Percentiles rank a stretch among this genome's conserved stretches.
Conservation (phyloP, 2,113 vertebrate genomes). For the Mesitornis unicolor region DNA sequence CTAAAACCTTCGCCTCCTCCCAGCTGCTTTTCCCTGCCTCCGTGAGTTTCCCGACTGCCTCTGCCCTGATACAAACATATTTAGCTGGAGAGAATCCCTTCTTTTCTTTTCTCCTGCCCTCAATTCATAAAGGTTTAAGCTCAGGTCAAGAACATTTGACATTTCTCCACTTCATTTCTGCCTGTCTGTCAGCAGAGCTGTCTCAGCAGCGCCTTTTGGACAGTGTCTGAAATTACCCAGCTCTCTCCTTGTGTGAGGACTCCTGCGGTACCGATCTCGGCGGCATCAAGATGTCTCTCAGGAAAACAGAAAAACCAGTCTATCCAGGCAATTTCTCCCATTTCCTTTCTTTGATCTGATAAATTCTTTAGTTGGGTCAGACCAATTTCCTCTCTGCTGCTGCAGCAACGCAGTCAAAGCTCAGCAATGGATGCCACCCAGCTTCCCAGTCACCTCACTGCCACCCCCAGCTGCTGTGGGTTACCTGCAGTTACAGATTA, state of each 20-base stretch:
- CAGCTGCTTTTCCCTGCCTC: background rate
- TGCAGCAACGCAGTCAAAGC: background rate
- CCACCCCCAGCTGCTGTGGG: accelerated
- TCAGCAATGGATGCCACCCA: background rate
- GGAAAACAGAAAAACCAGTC: background rate
- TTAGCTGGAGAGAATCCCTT: constrained; percentile 11
- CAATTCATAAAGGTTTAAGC: constrained; percentile 35
- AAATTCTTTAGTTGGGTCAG: background rate
- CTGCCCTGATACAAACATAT: background rate
- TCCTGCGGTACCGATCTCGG: background rate
- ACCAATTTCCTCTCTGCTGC: background rate
- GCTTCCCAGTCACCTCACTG: background rate
- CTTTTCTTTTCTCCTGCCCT: background rate
- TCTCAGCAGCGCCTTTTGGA: background rate
- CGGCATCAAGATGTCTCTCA: background rate
- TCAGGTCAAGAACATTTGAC: constrained; percentile 25
- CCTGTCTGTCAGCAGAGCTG: background rate
- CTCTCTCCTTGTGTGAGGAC: background rate
- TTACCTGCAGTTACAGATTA: background rate
- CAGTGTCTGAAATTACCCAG: background rate
- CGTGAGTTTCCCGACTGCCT: background rate
- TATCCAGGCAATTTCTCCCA: background rate
- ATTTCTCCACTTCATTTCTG: constrained; percentile 27
- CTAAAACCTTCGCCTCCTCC: background rate
- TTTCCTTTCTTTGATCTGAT: background rate